Conservation (phyloP, 1,140 invertebrate genomes). For the Limonius californicus region DNA sequence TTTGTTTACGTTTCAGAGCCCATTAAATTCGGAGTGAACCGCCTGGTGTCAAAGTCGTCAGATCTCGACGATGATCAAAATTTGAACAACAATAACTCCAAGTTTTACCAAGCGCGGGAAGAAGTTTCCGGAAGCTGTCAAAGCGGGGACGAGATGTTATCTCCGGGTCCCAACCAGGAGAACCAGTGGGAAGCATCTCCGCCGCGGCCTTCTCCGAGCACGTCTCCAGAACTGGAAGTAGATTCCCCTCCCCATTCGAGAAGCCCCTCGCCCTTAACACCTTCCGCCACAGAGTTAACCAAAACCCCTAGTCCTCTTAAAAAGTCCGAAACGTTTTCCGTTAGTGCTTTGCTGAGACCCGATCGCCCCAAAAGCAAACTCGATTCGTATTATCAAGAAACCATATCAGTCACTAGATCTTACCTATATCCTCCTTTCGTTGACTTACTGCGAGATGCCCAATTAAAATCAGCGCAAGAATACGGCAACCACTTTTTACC, state of each 20-base stretch:
- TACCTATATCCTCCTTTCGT: slow-evolving; percentile 63
- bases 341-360: slow-evolving; percentile 70
- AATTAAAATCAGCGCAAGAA: slow-evolving; percentile 44
- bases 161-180: slow-evolving; percentile 34
- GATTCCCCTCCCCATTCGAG: slow-evolving; percentile 61
- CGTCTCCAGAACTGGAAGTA: slow-evolving; percentile 66
- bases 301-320: slow-evolving; percentile 51
- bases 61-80: slow-evolving; percentile 51
- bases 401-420: slow-evolving; percentile 52
- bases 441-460: slow-evolving; percentile 53
- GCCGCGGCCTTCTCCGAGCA: slow-evolving; percentile 51
- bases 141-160: slow-evolving; percentile 28
- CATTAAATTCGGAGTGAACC: slow-evolving; percentile 69
- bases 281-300: slow-evolving; percentile 49
- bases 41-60: slow-evolving; percentile 60
- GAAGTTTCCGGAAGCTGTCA: slow-evolving; percentile 16
- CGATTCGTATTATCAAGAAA: slow-evolving; percentile 51
- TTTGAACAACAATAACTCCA: slow-evolving; percentile 12
- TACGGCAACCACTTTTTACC: slow-evolving; percentile 44
- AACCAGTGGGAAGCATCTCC: slow-evolving; percentile 40
- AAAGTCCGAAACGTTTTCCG: slow-evolving; percentile 74
- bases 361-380: slow-evolving; percentile 64
- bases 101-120: not conserved
- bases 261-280: slow-evolving; percentile 48
- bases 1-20: slow-evolving; percentile 56